phyloP scores from a whole-genome alignment of 2,888 invertebrate genomes.

The Elegia similella region DNA sequence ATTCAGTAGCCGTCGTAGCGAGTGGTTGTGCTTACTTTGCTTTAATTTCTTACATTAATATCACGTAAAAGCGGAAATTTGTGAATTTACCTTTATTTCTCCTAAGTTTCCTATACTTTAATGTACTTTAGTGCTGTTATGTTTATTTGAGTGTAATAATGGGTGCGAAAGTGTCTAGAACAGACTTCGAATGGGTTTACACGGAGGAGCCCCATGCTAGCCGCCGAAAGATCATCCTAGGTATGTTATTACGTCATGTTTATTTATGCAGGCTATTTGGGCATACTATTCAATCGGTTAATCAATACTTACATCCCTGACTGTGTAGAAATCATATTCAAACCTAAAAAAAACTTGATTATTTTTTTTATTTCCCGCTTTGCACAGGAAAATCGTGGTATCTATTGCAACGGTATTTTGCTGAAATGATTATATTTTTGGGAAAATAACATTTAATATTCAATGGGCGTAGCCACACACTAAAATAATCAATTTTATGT shows the following conservation, averaged over 20 bases:
- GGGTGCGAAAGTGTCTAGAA: constrained; percentile 96
- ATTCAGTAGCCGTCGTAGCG: not conserved
- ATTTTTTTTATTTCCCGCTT: not conserved
- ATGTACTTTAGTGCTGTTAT: constrained; percentile 3
- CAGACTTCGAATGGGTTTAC: constrained; percentile 98
- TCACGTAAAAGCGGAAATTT: not conserved
- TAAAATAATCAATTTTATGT: not conserved
- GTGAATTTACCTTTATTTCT: not conserved
- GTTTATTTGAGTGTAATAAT: constrained; percentile 73
- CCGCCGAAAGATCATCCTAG: constrained; percentile 95
- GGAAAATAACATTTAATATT: not conserved
- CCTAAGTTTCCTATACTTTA: not conserved
- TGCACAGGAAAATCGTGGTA: not conserved
- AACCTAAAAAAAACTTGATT: not conserved
- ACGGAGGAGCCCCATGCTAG: constrained; percentile 99
- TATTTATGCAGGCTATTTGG: not conserved
- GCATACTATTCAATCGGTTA: not conserved
- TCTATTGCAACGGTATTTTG: not conserved
- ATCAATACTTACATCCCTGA: not conserved
- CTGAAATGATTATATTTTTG: not conserved
- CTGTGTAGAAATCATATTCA: not conserved
- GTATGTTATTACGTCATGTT: constrained; percentile 78
- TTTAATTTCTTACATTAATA: not conserved
- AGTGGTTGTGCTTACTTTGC: not conserved
- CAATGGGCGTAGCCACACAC: not conserved